Evolutionary conservation across 2,888 invertebrate species (phyloP).

Genomic region (Paralinhomoeus sp.): DNA sequence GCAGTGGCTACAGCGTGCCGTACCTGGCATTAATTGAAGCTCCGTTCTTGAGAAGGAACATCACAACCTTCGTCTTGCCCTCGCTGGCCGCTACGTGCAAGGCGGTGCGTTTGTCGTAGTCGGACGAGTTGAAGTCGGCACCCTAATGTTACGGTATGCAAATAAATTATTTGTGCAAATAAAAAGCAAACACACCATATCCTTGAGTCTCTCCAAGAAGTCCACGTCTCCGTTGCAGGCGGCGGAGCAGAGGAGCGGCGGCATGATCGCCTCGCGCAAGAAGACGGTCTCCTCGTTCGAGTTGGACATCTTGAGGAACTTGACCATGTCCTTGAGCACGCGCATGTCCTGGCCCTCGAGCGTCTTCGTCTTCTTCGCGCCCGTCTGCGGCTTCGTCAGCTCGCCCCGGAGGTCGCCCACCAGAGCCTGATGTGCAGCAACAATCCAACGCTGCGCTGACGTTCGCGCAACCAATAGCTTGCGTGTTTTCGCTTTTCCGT

Average conservation of each 20-base stretch:
- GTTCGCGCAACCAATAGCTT: not conserved
- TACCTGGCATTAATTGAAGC: slow-evolving; percentile 52
- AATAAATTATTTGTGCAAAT: not conserved
- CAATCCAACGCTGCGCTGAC: too few relatives aligned
- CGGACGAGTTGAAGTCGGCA: slow-evolving; percentile 47
- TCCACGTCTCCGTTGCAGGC: slow-evolving; percentile 29
- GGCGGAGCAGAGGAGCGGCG: slow-evolving; percentile 44
- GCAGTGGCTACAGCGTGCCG: not conserved
- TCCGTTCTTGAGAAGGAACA: slow-evolving; percentile 50
- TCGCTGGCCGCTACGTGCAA: slow-evolving; percentile 54
- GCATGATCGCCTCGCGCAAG: slow-evolving; percentile 38
- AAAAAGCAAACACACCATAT: slow-evolving; percentile 5
- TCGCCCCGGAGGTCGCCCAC: slow-evolving; percentile 52
- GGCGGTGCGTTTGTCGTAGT: slow-evolving; percentile 52
- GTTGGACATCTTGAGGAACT: slow-evolving; percentile 14
- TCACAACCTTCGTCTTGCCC: slow-evolving; percentile 44
- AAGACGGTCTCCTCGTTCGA: slow-evolving; percentile 2
- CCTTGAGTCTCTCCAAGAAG: slow-evolving; percentile 17
- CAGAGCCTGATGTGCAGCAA: slow-evolving; percentile 50
- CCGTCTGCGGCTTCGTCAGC: slow-evolving; percentile 37
- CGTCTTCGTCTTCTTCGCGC: not conserved
- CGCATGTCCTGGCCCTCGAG: slow-evolving; percentile 7
- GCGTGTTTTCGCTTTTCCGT: slow-evolving; percentile 23
- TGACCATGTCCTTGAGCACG: slow-evolving; percentile 14
- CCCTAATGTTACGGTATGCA: too few relatives aligned